Evolutionary conservation across 2,797 vertebrate species (phyloP).

Genomic region (Gila robusta): DNA sequence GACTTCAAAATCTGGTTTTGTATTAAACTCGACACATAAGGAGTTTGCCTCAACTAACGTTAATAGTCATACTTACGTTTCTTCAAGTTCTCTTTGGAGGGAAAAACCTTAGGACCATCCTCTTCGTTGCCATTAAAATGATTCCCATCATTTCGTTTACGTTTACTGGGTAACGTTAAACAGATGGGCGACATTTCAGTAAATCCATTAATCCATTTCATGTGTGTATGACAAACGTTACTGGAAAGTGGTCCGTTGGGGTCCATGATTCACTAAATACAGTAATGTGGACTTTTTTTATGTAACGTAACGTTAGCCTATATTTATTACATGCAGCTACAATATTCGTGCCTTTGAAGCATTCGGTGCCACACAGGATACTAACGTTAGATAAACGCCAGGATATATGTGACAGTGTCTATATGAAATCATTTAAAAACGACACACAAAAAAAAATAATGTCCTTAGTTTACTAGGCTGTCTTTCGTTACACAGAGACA

Average conservation of each 20-base stretch:
- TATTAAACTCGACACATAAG: neutral
- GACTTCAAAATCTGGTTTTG: neutral
- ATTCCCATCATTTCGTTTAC: constrained; percentile 55
- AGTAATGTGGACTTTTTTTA: neutral
- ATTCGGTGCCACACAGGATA: neutral
- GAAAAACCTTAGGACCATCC: neutral
- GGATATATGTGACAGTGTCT: neutral
- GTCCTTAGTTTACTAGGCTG: neutral
- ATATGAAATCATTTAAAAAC: neutral
- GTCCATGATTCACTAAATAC: constrained; percentile 31
- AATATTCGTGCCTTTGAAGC: neutral
- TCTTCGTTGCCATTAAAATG: constrained; percentile 12
- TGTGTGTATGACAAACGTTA: constrained; percentile 20
- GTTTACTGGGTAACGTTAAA: constrained; percentile 53
- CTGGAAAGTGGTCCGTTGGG: constrained; percentile 4
- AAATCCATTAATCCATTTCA: constrained; percentile 37
- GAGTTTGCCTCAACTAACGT: neutral
- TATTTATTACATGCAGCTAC: neutral
- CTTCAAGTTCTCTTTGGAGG: constrained; percentile 34
- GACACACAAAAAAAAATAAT: neutral
- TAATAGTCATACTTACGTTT: constrained; percentile 31
- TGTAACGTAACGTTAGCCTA: neutral
- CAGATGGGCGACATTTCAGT: constrained; percentile 7
- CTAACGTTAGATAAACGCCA: neutral
- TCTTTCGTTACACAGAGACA: neutral